Conservation (phyloP, 2,113 vertebrate genomes). For the Nothoprocta pentlandii region DNA sequence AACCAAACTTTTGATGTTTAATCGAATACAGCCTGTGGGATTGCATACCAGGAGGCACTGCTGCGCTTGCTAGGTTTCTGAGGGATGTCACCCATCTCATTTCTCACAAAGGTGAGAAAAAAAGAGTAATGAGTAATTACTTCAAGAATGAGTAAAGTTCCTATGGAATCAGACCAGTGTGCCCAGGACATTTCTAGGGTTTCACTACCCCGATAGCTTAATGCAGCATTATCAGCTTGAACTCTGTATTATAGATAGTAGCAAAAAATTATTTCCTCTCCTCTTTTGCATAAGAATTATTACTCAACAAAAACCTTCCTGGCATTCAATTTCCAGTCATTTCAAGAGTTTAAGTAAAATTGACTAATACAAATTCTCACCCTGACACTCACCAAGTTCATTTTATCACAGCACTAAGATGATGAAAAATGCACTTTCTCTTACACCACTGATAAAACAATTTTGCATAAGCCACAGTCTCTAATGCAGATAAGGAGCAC, state of each 20-base stretch:
- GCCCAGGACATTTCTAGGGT: neutral
- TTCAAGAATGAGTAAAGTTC: neutral
- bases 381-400: too few species aligned
- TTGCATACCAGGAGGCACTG: accelerated
- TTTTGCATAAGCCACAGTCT: too few species aligned
- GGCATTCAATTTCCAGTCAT: too few species aligned
- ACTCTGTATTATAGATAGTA: neutral
- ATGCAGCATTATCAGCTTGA: neutral
- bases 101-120: neutral
- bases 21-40: neutral
- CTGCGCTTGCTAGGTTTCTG: neutral
- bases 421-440: too few species aligned
- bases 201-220: neutral
- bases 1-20: neutral
- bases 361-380: too few species aligned
- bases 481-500: too few species aligned
- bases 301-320: neutral
- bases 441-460: too few species aligned
- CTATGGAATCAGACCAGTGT: neutral
- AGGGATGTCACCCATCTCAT: neutral
- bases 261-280: neutral
- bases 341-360: too few species aligned
- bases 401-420: too few species aligned
- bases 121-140: too few species aligned
- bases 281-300: neutral